These are phyloP conservation scores for Scrobipalpa costella DNA, from an alignment of 2,888 invertebrate species.

Conservation along the genomic window DNA sequence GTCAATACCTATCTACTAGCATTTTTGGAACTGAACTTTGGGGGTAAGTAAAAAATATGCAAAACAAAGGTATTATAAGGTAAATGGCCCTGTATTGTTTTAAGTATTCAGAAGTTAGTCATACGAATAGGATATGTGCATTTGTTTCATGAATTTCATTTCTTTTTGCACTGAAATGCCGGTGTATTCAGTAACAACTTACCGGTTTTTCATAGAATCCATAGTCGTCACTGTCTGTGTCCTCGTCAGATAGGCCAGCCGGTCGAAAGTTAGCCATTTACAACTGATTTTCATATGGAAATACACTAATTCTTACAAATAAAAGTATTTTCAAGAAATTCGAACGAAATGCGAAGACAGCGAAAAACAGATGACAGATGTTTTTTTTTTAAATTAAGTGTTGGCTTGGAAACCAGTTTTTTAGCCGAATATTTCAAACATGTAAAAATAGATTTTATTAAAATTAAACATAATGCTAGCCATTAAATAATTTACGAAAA, in stretches of 20 bases:
- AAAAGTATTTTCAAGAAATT: background rate
- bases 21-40: no score
- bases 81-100: no score
- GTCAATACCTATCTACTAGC: no score
- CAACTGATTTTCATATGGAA: background rate
- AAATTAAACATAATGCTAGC: no score
- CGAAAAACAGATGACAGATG: background rate
- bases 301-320: background rate
- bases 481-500: no score
- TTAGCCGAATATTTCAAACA: no score
- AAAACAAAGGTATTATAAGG: no score
- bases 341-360: background rate
- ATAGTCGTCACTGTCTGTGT: constrained; percentile 67
- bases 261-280: constrained; percentile 60
- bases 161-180: background rate
- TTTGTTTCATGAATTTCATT: background rate
- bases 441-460: no score
- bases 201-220: constrained; percentile 67
- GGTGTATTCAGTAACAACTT: constrained; percentile 32
- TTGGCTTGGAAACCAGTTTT: no score
- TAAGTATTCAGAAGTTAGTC: background rate
- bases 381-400: no score
- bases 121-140: background rate
- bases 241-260: constrained; percentile 69
- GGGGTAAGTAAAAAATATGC: no score